Percentiles rank a stretch among this genome's conserved stretches.
These are phyloP conservation scores for Epinephelus lanceolatus DNA, from an alignment of 2,113 vertebrate species.

Conservation along the genomic window DNA sequence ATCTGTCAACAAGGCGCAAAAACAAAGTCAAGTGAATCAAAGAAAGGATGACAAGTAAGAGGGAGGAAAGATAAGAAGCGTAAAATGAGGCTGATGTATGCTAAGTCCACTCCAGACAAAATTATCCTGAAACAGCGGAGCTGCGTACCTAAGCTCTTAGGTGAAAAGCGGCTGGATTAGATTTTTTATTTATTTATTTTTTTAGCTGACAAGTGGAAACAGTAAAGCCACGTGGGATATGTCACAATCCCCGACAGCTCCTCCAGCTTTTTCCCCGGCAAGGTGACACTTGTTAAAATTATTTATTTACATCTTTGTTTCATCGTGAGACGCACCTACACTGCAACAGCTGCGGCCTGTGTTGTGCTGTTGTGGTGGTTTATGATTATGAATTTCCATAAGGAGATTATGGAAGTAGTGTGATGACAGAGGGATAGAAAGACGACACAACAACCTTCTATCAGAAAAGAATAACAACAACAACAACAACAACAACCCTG, in stretches of 20 bases:
- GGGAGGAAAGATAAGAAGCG: conserved; percentile 58
- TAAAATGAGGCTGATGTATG: conserved; percentile 74
- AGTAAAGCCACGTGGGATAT: conserved; percentile 58
- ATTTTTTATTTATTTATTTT: conserved; percentile 41
- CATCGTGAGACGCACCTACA: conserved; percentile 32
- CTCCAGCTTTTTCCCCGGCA: conserved; percentile 2
- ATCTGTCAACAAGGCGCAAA: conserved; percentile 62
- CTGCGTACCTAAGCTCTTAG: conserved; percentile 62
- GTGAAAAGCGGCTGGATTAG: conserved; percentile 70
- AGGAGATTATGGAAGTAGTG: conserved; percentile 72
- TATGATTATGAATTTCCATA: conserved; percentile 74
- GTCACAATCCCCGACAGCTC: conserved; percentile 55
- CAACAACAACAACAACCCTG: conserved; percentile 1
- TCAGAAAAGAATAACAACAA: conserved; percentile 2
- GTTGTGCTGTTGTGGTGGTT: conserved; percentile 33
- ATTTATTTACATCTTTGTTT: conserved; percentile 77
- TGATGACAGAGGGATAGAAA: conserved; percentile 66
- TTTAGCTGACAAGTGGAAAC: conserved; percentile 64
- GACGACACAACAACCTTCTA: conserved; percentile 29
- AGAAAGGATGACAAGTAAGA: conserved; percentile 65
- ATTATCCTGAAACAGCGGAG: conserved; percentile 52
- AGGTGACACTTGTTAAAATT: conserved; percentile 67
- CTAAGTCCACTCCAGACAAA: conserved; percentile 75
- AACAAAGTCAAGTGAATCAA: conserved; percentile 69
- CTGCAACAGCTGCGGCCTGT: conserved; percentile 26